Percentiles rank a stretch among this genome's conserved stretches.
phyloP scores from a whole-genome alignment of 1,140 invertebrate genomes.

The Paralvinella palmiformis region DNA sequence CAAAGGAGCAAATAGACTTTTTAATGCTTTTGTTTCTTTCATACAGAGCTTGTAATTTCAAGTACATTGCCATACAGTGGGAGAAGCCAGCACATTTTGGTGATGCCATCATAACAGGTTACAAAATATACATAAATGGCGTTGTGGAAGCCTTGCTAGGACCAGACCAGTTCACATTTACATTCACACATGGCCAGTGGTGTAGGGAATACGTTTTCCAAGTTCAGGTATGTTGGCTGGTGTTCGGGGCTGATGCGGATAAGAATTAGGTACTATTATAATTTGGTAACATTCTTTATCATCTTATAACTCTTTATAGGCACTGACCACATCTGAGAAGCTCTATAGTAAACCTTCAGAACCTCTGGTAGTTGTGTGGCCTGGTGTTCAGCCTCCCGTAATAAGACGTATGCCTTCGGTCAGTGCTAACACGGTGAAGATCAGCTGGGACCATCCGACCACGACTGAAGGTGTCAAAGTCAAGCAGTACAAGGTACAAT shows the following conservation, averaged over 20 bases:
- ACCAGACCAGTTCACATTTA: slow-evolving; percentile 42
- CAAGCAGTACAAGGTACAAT: slow-evolving; percentile 47
- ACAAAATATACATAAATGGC: slow-evolving; percentile 49
- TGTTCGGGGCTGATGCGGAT: not conserved
- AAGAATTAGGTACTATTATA: not conserved
- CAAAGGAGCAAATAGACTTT: no score
- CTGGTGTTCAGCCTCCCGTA: slow-evolving; percentile 38
- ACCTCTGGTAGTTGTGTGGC: slow-evolving; percentile 44
- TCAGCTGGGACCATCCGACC: slow-evolving; percentile 45
- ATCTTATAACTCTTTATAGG: slow-evolving; percentile 24
- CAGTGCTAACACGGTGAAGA: slow-evolving; percentile 37
- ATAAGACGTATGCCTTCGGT: slow-evolving; percentile 36
- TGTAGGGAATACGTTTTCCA: slow-evolving; percentile 50
- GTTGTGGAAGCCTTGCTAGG: slow-evolving; percentile 42
- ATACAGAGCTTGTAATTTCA: slow-evolving; percentile 48
- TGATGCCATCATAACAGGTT: slow-evolving; percentile 46
- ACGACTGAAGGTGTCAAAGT: slow-evolving; percentile 46
- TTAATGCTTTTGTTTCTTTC: no score
- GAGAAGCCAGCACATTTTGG: slow-evolving; percentile 48
- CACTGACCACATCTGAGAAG: slow-evolving; percentile 40
- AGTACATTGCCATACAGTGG: slow-evolving; percentile 50
- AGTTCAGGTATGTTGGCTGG: slow-evolving; percentile 41
- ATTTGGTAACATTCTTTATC: not conserved
- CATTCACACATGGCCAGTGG: slow-evolving; percentile 45
- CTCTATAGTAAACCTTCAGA: slow-evolving; percentile 47